phyloP scores from a whole-genome alignment of 1,140 invertebrate species.

The Drosophila nigrodunni region DNA sequence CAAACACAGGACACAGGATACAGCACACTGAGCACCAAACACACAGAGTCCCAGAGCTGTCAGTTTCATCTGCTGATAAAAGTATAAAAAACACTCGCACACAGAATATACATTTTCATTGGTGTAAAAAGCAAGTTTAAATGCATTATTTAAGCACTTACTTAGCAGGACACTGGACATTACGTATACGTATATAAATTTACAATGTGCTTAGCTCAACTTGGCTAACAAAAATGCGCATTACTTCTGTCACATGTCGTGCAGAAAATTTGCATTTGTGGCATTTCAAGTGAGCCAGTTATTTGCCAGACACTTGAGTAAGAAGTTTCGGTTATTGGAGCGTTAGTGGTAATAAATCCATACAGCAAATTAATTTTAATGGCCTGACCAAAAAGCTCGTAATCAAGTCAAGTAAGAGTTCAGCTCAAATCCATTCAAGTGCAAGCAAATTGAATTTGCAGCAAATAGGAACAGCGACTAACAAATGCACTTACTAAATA shows the following conservation, averaged over 20 bases:
- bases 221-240: conserved; percentile 18
- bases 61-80: conserved; percentile 19
- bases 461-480: conserved; percentile 7
- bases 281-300: conserved; percentile 19
- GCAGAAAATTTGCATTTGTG: conserved; percentile 4
- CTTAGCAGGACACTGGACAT: conserved; percentile 51
- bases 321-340: neutral
- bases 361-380: conserved; percentile 73
- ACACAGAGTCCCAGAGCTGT: conserved; percentile 13
- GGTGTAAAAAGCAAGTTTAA: conserved; percentile 65
- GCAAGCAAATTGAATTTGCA: conserved; percentile 73
- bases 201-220: conserved; percentile 1
- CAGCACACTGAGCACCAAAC: no score
- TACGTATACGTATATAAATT: conserved; percentile 49
- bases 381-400: conserved; percentile 53
- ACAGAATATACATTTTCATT: conserved; percentile 10
- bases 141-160: conserved; percentile 70
- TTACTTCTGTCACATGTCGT: conserved; percentile 15
- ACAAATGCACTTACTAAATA: conserved; percentile 12
- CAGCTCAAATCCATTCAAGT: conserved; percentile 67
- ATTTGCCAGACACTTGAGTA: conserved; percentile 12
- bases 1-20: neutral
- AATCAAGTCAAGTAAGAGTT: conserved; percentile 76
- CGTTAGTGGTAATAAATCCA: conserved; percentile 43
- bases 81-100: conserved; percentile 24